A percentile compares a stretch with the other conserved stretches of the same genome.
Conservation (phyloP, 2,888 invertebrate species). For the Cosmorhoe ocellata region DNA sequence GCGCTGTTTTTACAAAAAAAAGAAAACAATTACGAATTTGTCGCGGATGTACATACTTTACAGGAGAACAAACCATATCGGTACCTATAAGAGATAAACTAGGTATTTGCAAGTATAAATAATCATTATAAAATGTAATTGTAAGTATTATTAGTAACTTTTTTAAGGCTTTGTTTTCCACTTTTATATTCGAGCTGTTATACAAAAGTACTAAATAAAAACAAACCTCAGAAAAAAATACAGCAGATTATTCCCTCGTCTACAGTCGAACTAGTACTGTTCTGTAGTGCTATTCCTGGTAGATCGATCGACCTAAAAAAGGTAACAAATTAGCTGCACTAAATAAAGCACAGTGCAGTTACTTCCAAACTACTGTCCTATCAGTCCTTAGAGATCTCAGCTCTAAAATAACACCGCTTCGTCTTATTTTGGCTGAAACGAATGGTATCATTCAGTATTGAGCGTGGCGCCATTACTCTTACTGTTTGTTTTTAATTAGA, state of each 20-base stretch:
- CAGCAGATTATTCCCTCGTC: neutral
- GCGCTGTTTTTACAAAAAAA: too few species aligned
- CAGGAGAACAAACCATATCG: too few species aligned
- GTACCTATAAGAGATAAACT: too few species aligned
- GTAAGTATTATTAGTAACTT: too few species aligned
- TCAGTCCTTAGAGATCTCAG: constrained; percentile 36
- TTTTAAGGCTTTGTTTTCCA: too few species aligned
- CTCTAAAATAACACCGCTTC: constrained; percentile 30
- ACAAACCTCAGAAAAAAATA: neutral
- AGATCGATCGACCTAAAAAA: constrained; percentile 26
- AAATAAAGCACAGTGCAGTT: constrained; percentile 7
- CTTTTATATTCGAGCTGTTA: too few species aligned
- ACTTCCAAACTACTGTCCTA: constrained; percentile 20
- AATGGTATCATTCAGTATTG: constrained; percentile 25
- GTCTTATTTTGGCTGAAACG: constrained; percentile 23
- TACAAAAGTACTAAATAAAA: too few species aligned
- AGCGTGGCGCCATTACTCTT: constrained; percentile 21
- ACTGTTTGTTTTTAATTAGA: constrained; percentile 5
- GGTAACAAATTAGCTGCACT: constrained; percentile 19
- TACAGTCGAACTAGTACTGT: neutral
- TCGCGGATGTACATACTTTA: too few species aligned
- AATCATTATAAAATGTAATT: too few species aligned
- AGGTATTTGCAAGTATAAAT: too few species aligned
- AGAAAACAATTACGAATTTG: too few species aligned
- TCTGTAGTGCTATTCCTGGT: constrained; percentile 13